Evolutionary conservation across 2,888 invertebrate genomes (phyloP), one percentile per base, ranked within the genome.

Genomic region (Mythimna pallens): DNA sequence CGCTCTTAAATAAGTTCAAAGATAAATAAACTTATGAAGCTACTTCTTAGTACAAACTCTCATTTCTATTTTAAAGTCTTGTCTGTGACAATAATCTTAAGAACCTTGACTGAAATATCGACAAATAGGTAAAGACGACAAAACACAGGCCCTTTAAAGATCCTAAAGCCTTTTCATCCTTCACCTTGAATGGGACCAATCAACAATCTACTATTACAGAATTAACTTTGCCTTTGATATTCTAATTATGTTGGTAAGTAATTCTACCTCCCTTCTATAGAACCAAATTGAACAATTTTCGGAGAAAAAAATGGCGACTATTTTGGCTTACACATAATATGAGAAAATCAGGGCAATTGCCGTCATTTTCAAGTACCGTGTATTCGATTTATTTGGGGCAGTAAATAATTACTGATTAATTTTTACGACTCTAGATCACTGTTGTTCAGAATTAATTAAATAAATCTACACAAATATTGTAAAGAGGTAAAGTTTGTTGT

Each of bases 141-240:
- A n/a, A 64, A 43, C 3, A 12, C 8, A 67, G 34, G 7, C 22
- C 68, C 14, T 3, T 17, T 47, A 2, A 47, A 57, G n/a, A 6
- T 20, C 30, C 14, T 17, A 8, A 17, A 71, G 9, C 9, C 20
- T 52, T 52, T 50, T 25, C 40, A 40, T 1, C 6, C 7, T n/a
- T 10, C 20, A 59, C 0, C n/a, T 43, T 64, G n/a, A 59, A 59
- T 36, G 25, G 36, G n/a, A 17, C 22, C 12, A 61, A 54, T 58
- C 17, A 63, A 34, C 34, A 65, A 50, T 57, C n/a, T 1, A 22
- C 25, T 14, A 43, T 12, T 7, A 55, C 34, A 40, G 22, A 47
- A 47, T 47, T 47, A 20, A 47, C 47, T 17, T 47, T 20, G 20
- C 20, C 40, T 76, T 69, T 76, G 69, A 65, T 64, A 54, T 61